Percentiles rank a stretch among this genome's conserved stretches.
Evolutionary conservation across 2,797 vertebrate species (phyloP).

Genomic region (Eupleurogrammus muticus): DNA sequence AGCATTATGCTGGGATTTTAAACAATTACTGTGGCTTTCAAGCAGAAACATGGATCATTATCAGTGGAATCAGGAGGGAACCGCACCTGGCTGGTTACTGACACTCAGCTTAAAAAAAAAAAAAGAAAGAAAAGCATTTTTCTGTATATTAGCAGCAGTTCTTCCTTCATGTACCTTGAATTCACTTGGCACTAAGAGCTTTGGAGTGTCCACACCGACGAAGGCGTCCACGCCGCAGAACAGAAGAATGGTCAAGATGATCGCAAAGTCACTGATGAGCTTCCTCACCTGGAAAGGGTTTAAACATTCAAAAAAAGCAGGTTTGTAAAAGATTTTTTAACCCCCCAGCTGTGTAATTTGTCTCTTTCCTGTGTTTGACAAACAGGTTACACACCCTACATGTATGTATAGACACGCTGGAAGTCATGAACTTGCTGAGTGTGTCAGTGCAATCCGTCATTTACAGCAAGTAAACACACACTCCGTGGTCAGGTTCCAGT

Average conservation of each 20-base stretch:
- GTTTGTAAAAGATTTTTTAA: not conserved
- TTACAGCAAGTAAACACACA: not conserved
- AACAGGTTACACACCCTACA: not conserved
- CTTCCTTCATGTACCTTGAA: conserved; percentile 89
- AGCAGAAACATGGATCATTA: conserved; percentile 51
- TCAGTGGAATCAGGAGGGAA: conserved; percentile 48
- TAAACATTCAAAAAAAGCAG: not conserved
- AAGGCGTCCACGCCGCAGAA: conserved; percentile 97
- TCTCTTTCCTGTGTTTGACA: not conserved
- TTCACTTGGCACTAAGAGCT: conserved; percentile 97
- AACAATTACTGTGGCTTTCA: conserved; percentile 47
- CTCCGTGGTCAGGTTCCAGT: not conserved
- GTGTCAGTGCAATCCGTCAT: not conserved
- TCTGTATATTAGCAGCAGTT: too few species aligned
- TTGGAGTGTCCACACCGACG: conserved; percentile 95
- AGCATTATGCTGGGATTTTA: conserved; percentile 57
- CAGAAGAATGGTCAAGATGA: conserved; percentile 94
- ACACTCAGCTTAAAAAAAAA: not conserved
- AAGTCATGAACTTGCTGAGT: conserved; percentile 4
- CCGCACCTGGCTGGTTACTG: conserved; percentile 15
- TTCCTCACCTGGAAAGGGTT: conserved; percentile 89
- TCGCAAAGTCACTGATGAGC: conserved; percentile 98
- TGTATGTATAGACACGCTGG: not conserved
- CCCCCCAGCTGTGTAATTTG: not conserved
- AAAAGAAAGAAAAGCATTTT: not conserved